phyloP scores from a whole-genome alignment of 2,888 invertebrate species.

The Pristionchus fissidentatus region DNA sequence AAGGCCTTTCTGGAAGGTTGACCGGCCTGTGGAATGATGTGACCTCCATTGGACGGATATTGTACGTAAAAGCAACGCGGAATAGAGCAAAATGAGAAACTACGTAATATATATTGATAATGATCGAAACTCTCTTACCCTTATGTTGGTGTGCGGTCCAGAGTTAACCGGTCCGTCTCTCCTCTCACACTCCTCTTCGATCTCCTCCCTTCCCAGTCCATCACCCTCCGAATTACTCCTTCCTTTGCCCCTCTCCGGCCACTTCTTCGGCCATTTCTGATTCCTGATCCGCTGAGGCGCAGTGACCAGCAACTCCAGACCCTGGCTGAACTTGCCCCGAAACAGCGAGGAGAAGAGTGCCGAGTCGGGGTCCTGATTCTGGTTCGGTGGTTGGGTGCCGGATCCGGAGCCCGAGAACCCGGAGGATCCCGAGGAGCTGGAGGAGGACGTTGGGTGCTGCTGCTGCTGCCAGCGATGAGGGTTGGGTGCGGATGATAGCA shows the following conservation, averaged over 20 bases:
- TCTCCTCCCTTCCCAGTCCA: background rate
- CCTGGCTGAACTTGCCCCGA: background rate
- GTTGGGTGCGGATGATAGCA: background rate
- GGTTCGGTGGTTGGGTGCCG: too few relatives aligned
- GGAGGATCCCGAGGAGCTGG: background rate
- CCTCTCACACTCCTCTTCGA: background rate
- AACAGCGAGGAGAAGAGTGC: slow-evolving; percentile 9
- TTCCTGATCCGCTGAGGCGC: background rate
- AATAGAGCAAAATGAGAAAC: too few relatives aligned
- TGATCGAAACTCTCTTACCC: too few relatives aligned
- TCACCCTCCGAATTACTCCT: slow-evolving; percentile 7
- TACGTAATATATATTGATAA: too few relatives aligned
- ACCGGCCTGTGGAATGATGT: too few relatives aligned
- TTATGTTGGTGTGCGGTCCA: too few relatives aligned
- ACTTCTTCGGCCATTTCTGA: background rate
- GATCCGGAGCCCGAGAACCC: background rate
- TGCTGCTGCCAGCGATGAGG: background rate
- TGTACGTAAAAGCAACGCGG: too few relatives aligned
- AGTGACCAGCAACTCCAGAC: background rate
- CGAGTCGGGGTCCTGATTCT: too few relatives aligned
- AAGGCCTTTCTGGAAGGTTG: too few relatives aligned
- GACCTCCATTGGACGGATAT: too few relatives aligned
- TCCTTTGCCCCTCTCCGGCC: background rate
- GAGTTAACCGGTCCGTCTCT: background rate
- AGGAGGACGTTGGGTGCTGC: background rate